Evolutionary conservation across 2,888 invertebrate species (phyloP), one percentile per base, ranked within the genome.

Genomic region (Ichneumoninae sp.): DNA sequence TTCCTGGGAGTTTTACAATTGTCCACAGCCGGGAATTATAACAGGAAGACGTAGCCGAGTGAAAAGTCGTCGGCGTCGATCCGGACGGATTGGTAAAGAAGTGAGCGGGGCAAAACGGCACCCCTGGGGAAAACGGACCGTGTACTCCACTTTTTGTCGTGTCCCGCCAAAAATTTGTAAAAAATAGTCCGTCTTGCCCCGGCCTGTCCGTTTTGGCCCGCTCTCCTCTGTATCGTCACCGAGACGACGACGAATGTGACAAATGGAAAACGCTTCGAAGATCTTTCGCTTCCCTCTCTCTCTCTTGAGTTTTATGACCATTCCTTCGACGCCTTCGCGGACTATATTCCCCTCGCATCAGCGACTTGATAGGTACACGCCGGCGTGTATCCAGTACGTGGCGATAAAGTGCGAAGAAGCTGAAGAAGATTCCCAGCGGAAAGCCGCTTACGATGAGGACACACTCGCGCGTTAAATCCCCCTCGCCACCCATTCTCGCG

Each of bases 351-450:
- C 50, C 33, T 65, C 50, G 65, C 75, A 75, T 65, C 65, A 44
- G 33, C 22, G 50, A 65, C 33, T n/a, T n/a, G 40, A 69, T 57
- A 22, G 40, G 47, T 75, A 65, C 40, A 70, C 26, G 70, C 44
- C 57, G 52, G 13, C 26, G 40, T 47, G 69, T 60, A 26, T 36
- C 2, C 47, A 47, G 54, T 63, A 60, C 60, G 47, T 68, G 69
- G 63, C 74, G 77, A 84, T 82, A 79, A 85, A 82, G 71, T 71
- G 71, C 66, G 79, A 75, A 66, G 76, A 85, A 82, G 78, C 78
- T 69, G 82, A 81, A 70, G 70, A 66, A 66, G 78, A 82, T 82
- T 75, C 75, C 40, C 75, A 66, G 33, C 57, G 65, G 22, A 75
- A 82, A 82, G 78, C 85, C 57, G 73, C 71, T 85, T 85, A 71